phyloP scores from a whole-genome alignment of 2,113 vertebrate species.

The Cebidichthys violaceus region DNA sequence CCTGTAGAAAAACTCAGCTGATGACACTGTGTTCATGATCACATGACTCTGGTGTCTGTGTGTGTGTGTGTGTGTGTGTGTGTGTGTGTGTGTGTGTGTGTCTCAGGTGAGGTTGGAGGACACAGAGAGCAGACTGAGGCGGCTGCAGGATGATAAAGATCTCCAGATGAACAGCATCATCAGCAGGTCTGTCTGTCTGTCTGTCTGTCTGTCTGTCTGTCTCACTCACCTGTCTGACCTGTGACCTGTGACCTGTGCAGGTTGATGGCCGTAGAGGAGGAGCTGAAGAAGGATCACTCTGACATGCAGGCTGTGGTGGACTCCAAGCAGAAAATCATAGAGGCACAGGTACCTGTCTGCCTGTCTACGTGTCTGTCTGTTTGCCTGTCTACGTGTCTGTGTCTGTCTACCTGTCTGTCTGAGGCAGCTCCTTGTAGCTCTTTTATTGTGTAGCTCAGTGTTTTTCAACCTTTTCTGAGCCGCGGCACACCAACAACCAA shows the following conservation, averaged over 20 bases:
- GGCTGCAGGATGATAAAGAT: slow-evolving; percentile 98
- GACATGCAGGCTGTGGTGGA: slow-evolving; percentile 99
- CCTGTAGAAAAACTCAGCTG: no score
- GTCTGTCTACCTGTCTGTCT: no score
- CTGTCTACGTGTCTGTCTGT: not conserved
- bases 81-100: not conserved
- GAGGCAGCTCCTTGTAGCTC: no score
- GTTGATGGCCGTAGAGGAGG: slow-evolving; percentile 97
- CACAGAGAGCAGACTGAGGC: slow-evolving; percentile 92
- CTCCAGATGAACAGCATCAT: slow-evolving; percentile 99
- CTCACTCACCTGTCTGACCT: not conserved
- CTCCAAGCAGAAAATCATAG: slow-evolving; percentile 99
- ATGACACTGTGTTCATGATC: no score
- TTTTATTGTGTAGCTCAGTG: no score
- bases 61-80: not conserved
- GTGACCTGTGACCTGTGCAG: slow-evolving; percentile 71
- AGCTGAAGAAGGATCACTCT: slow-evolving; percentile 97
- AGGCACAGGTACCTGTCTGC: slow-evolving; percentile 90
- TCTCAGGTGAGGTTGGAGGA: slow-evolving; percentile 91
- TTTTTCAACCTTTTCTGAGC: no score
- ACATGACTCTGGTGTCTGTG: no score
- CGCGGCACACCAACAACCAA: no score
- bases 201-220: not conserved
- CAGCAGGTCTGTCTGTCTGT: slow-evolving; percentile 86
- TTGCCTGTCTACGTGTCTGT: not conserved